Evolutionary conservation across 2,797 vertebrate species (phyloP).

Genomic region (Cyclopterus lumpus): DNA sequence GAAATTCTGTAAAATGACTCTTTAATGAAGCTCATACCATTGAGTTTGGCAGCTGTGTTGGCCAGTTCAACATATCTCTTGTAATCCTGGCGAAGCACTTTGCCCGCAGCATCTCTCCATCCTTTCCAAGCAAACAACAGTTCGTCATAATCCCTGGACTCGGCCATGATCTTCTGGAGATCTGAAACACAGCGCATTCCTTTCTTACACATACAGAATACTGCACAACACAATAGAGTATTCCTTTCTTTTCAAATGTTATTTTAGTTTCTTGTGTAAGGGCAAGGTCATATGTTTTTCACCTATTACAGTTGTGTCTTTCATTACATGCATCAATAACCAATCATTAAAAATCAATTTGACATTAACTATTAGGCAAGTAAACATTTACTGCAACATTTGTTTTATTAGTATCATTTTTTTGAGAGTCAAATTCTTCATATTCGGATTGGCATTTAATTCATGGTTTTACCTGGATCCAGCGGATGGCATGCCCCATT

Average conservation of each 20-base stretch:
- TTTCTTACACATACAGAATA: background rate
- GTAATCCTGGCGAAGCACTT: conserved; percentile 85
- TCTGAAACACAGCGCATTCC: conserved; percentile 79
- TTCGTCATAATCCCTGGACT: conserved; percentile 89
- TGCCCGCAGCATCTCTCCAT: conserved; percentile 92
- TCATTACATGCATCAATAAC: background rate
- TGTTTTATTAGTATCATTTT: background rate
- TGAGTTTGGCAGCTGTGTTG: conserved; percentile 92
- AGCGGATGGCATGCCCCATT: conserved; percentile 84
- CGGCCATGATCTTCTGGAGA: conserved; percentile 91
- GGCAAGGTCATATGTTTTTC: background rate
- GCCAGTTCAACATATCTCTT: conserved; percentile 91
- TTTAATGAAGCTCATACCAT: conserved; percentile 83
- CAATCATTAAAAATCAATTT: conserved; percentile 5
- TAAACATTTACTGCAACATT: background rate
- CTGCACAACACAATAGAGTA: background rate
- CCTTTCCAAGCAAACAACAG: conserved; percentile 93
- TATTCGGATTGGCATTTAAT: background rate
- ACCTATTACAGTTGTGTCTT: background rate
- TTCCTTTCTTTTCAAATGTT: background rate
- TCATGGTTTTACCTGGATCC: conserved; percentile 89
- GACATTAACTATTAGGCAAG: background rate
- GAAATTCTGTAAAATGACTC: conserved; percentile 12
- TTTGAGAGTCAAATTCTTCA: background rate
- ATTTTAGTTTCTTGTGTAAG: background rate